These are phyloP conservation scores for Hyles vespertilio DNA, from an alignment of 1,140 invertebrate species.

Conservation along the genomic window DNA sequence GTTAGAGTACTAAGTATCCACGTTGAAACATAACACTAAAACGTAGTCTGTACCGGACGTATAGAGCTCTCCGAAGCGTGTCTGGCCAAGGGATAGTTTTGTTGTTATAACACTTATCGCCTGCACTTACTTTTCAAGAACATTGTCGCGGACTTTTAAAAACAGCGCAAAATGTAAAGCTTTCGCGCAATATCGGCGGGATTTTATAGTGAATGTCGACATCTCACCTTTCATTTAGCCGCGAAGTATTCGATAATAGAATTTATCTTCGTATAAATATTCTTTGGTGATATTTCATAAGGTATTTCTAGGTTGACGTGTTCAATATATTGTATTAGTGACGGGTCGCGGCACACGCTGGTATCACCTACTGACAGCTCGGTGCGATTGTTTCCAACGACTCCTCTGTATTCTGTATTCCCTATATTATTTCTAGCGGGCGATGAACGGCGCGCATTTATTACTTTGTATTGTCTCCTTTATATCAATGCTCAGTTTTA, in stretches of 20 bases:
- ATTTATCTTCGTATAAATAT: constrained; percentile 9
- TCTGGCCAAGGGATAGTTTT: too few species aligned
- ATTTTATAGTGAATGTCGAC: neutral
- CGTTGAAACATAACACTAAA: too few species aligned
- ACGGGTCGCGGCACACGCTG: constrained; percentile 28
- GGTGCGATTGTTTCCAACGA: constrained; percentile 20
- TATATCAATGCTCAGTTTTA: neutral
- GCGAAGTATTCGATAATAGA: neutral
- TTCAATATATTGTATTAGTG: constrained; percentile 46
- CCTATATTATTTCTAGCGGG: neutral
- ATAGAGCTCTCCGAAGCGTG: too few species aligned
- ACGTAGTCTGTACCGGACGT: too few species aligned
- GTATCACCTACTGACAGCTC: constrained; percentile 20
- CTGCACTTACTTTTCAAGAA: too few species aligned
- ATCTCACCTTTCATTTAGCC: constrained; percentile 2
- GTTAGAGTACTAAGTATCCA: too few species aligned
- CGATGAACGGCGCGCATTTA: neutral
- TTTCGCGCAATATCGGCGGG: neutral
- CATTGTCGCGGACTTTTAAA: too few species aligned
- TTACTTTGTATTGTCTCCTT: neutral
- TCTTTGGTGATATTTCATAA: constrained; percentile 15
- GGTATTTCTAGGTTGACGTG: constrained; percentile 24
- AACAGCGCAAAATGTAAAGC: too few species aligned
- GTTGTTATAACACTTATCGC: too few species aligned
- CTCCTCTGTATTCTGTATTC: constrained; percentile 15